Evolutionary conservation across 2,113 vertebrate genomes (phyloP), one percentile per base, ranked within the genome.

Genomic region (Melanostigma gelatinosum): DNA sequence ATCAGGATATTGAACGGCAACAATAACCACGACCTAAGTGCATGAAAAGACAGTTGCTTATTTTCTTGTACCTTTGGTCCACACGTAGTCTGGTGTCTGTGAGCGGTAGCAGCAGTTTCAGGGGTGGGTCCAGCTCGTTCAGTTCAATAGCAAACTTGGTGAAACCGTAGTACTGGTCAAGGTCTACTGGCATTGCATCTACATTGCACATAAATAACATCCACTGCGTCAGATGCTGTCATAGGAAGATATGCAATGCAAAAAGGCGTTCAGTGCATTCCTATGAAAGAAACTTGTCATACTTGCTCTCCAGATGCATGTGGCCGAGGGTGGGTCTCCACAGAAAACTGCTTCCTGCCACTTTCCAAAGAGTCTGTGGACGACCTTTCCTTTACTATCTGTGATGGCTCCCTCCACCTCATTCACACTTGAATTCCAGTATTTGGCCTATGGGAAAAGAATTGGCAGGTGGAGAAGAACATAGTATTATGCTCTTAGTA

Each of bases 261-360:
- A 34, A 48, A 36, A 54, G 1, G 4, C 29, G 16, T 50, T 68
- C 8, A 22, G 13, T 15, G 15, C 18, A 36, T 42, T 32, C 12
- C 18, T 8, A 44, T 68, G 11, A 75, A 61, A 52, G 27, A 32
- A 48, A 65, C 9, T 9, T 52, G 44, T 94, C 97, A 85, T 87
- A 99, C 98, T 97, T 70, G 96, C 95, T 96, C 97, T 97, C 98
- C 98, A 99, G 88, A 99, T 89, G 87, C 97, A 98, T 0, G 93
- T 94, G 63, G 98, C 94, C 2, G 96, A 96, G 4, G 97, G 96
- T 0, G 96, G 93, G 8, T 96, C 94, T 4, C 97, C 97, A 24
- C 94, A 96, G 93, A 96, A 99, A 80, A 99, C 91, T 34, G 96
- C 96, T 52, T 99, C 97, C 0, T 98, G 96, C 98, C 98, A 99